Evolutionary conservation across 2,797 vertebrate species (phyloP).

Genomic region (Lepus oiostolus): DNA sequence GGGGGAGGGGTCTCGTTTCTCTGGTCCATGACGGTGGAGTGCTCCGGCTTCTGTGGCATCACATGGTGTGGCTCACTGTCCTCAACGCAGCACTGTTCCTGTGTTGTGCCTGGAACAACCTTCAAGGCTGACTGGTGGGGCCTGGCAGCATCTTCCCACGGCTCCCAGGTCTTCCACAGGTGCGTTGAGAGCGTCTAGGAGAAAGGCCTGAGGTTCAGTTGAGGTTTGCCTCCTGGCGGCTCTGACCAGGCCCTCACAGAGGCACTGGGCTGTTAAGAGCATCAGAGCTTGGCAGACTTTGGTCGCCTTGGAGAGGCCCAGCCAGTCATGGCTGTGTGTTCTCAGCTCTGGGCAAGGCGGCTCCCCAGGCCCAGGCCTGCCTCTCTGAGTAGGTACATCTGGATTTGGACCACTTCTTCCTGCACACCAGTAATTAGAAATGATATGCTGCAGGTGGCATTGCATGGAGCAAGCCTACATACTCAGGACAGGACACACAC

Average conservation of each 20-base stretch:
- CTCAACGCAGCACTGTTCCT: rapidly evolving
- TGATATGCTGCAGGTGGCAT: rapidly evolving
- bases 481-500: background rate
- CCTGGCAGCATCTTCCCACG: background rate
- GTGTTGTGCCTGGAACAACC: too few relatives aligned
- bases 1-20: background rate
- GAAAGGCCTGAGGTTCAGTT: background rate
- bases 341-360: background rate
- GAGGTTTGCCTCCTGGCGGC: background rate
- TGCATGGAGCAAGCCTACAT: rapidly evolving
- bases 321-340: background rate
- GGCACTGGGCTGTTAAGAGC: background rate
- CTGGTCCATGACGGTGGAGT: background rate
- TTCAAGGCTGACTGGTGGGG: too few relatives aligned
- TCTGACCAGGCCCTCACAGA: background rate
- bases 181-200: rapidly evolving
- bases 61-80: background rate
- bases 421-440: rapidly evolving
- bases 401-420: background rate
- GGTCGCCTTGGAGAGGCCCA: background rate
- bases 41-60: rapidly evolving
- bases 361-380: background rate
- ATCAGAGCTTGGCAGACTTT: rapidly evolving
- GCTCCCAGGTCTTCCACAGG: background rate
- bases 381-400: background rate